These are phyloP conservation scores for Drepana falcataria DNA, from an alignment of 2,888 invertebrate genomes.

Conservation along the genomic window DNA sequence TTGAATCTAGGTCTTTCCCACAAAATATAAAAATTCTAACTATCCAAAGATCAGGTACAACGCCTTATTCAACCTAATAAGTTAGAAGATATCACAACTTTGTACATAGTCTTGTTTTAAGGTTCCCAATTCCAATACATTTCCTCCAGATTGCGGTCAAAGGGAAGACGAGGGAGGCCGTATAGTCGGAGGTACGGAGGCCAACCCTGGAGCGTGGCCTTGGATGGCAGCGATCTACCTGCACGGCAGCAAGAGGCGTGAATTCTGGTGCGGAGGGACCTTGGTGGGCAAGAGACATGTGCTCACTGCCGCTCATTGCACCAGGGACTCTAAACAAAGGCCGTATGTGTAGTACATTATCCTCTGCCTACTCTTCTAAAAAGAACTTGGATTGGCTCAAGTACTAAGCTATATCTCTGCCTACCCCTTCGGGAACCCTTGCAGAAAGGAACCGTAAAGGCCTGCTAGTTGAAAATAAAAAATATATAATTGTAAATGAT, in stretches of 20 bases:
- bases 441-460: no score
- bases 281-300: slow-evolving; percentile 89
- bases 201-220: slow-evolving; percentile 93
- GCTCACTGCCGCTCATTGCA: slow-evolving; percentile 96
- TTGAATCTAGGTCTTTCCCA: no score
- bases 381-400: no score
- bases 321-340: slow-evolving; percentile 91
- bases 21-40: no score
- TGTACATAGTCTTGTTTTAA: no score
- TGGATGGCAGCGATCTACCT: slow-evolving; percentile 98
- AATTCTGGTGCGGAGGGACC: slow-evolving; percentile 97
- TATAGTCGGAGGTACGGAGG: slow-evolving; percentile 93
- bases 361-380: background rate
- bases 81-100: no score
- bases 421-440: no score
- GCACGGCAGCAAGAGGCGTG: slow-evolving; percentile 89
- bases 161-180: slow-evolving; percentile 90
- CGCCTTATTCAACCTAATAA: no score
- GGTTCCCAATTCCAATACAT: background rate
- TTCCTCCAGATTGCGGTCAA: slow-evolving; percentile 85
- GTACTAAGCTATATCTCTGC: no score
- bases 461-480: no score
- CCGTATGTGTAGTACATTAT: slow-evolving; percentile 83
- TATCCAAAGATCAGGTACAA: no score
- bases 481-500: no score